Conservation (phyloP, 2,888 invertebrate species). For the Heteropelma amictum region DNA sequence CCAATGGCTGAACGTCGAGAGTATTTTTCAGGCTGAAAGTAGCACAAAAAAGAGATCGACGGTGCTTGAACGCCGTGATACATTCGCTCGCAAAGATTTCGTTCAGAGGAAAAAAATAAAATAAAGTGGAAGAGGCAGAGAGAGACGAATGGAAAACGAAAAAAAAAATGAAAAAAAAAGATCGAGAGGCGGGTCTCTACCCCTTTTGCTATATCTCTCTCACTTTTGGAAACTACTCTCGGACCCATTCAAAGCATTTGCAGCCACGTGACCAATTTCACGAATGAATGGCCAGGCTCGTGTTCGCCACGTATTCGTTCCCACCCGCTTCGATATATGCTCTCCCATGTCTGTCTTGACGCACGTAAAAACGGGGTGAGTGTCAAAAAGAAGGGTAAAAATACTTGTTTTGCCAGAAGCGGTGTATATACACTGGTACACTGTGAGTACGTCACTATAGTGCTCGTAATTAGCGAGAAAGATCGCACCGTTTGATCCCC, state of each 20-base stretch:
- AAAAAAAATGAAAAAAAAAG: not conserved
- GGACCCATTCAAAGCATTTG: slow-evolving; percentile 66
- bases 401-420: slow-evolving; percentile 35
- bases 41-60: not conserved
- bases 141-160: not conserved
- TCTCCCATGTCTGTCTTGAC: slow-evolving; percentile 16
- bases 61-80: not conserved
- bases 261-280: slow-evolving; percentile 74
- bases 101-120: not conserved
- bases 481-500: slow-evolving; percentile 47
- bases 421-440: not conserved
- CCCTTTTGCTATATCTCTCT: slow-evolving; percentile 30
- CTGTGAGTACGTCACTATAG: slow-evolving; percentile 6
- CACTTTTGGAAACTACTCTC: slow-evolving; percentile 20
- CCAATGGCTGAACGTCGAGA: slow-evolving; percentile 4
- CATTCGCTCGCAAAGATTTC: slow-evolving; percentile 1
- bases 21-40: not conserved
- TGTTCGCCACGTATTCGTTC: slow-evolving; percentile 54
- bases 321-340: not conserved
- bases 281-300: slow-evolving; percentile 65
- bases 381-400: slow-evolving; percentile 38
- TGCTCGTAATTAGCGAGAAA: slow-evolving; percentile 48
- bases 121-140: not conserved
- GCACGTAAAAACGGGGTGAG: slow-evolving; percentile 16
- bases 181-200: slow-evolving; percentile 3